Evolutionary conservation across 2,113 vertebrate genomes (phyloP).

Genomic region (Pygoscelis antarcticus): DNA sequence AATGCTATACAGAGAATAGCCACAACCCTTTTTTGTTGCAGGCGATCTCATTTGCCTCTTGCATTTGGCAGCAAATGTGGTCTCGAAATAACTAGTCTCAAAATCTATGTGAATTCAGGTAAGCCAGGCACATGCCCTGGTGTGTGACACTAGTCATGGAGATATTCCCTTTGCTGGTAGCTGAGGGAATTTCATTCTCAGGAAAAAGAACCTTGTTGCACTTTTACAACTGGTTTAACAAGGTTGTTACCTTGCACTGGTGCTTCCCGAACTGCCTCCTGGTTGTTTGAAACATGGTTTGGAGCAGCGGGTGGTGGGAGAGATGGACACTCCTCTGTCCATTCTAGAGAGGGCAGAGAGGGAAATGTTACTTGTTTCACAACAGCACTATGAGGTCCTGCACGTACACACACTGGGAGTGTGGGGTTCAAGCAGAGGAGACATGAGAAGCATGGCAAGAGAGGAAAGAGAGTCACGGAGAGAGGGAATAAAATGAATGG

Average conservation of each 20-base stretch:
- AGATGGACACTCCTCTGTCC: conserved; percentile 90
- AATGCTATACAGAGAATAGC: not conserved
- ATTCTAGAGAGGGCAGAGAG: conserved; percentile 84
- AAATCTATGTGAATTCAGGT: not conserved
- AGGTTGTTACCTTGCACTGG: conserved; percentile 78
- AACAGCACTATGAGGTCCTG: not conserved
- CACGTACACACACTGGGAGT: not conserved
- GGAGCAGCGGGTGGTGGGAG: conserved; percentile 83
- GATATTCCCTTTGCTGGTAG: not conserved
- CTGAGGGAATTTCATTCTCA: not conserved
- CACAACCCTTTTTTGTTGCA: not conserved
- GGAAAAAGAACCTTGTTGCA: not conserved
- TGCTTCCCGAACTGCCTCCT: conserved; percentile 89
- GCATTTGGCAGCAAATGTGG: not conserved
- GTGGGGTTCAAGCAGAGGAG: not conserved
- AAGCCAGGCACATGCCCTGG: not conserved
- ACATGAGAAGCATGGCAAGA: not conserved
- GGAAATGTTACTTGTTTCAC: conserved; percentile 13
- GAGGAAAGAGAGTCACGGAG: not conserved
- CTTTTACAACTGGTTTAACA: not conserved
- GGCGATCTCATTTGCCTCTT: not conserved
- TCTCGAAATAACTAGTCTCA: not conserved
- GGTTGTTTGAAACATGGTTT: conserved; percentile 86
- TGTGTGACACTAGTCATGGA: not conserved
- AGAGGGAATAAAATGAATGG: not conserved